Evolutionary conservation across 2,797 vertebrate species (phyloP).

Genomic region (Malurus splendens): DNA sequence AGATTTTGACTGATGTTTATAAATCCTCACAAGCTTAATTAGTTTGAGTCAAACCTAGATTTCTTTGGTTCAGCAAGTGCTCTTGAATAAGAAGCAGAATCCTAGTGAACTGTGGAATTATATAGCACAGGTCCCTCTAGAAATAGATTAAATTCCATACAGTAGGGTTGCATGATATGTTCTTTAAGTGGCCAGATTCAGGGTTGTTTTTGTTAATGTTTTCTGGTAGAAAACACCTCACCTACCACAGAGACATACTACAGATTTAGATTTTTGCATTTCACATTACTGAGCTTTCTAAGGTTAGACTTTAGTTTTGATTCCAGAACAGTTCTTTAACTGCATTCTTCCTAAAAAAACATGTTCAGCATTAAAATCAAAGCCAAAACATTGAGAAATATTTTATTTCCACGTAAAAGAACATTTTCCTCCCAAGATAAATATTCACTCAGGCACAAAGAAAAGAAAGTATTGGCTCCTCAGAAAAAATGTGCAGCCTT

Average conservation of each 20-base stretch:
- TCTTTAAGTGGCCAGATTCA: not conserved
- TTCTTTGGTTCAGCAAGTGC: not conserved
- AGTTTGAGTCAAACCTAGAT: constrained; percentile 5
- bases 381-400: constrained; percentile 1
- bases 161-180: not conserved
- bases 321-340: not conserved
- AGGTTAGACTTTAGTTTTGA: not conserved
- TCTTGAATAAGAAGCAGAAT: constrained; percentile 24
- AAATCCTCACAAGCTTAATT: constrained; percentile 44
- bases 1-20: constrained; percentile 21
- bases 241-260: not conserved
- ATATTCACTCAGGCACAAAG: not conserved
- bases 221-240: not conserved
- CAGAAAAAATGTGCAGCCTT: not conserved
- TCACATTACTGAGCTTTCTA: not conserved
- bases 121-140: not conserved
- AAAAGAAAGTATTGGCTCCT: not conserved
- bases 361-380: not conserved
- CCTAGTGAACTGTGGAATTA: constrained; percentile 6
- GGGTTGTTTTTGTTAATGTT: not conserved
- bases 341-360: not conserved
- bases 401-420: constrained; percentile 18
- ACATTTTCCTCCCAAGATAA: not conserved
- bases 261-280: not conserved
- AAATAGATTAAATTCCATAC: constrained; percentile 9